Base-by-base conservation (phyloP, 2,888 invertebrate species). In the Drosophila rellima region DNA sequence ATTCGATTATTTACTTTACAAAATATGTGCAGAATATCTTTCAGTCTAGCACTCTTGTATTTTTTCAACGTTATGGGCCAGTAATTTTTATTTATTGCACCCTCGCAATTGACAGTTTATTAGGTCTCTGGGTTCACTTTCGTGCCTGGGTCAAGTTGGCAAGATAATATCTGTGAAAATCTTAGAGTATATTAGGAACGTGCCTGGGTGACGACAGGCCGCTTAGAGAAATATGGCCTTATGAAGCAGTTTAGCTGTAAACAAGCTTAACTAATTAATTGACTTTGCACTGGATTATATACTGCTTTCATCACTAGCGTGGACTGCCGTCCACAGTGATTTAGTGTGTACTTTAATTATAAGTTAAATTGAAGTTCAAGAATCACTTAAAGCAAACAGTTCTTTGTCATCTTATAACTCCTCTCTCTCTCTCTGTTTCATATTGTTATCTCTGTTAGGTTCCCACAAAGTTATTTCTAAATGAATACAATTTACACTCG, bases 51-150 rank as follows among this genome's bases (percentile, higher is more conserved):
- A 31, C 8, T 47, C 20, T 54, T 35, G 54, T 13, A 18, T 37
- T 20, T 29, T 20, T 15, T 45, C 47, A 54, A 70, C 70, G 83
- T 83, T 82, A 75, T 86, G 82, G 81, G 62, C 62, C 66, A 80
- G 84, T 75, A 87, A 87, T 78, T 82, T 87, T 78, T 82, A 82
- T 82, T 82, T 82, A 82, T 82, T 76, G 73, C 84, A 48, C 75
- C 63, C 68, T 70, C 70, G 48, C 81, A 80, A 86, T 83, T 86
- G 82, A 70, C 84, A 78, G 87, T 68, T 75, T 80, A 71, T 80
- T 74, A 40, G 75, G 45, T 50, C 59, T 61, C 45, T 73, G 23
- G 45, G 52, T 55, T 67, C 48, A 39, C 42, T 66, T 29, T 63
- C 29, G 57, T 64, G 40, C n/a, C 29, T 35, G 59, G 74, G 57